Evolutionary conservation across 2,113 vertebrate species (phyloP).

Genomic region (Oophaga pumilio): DNA sequence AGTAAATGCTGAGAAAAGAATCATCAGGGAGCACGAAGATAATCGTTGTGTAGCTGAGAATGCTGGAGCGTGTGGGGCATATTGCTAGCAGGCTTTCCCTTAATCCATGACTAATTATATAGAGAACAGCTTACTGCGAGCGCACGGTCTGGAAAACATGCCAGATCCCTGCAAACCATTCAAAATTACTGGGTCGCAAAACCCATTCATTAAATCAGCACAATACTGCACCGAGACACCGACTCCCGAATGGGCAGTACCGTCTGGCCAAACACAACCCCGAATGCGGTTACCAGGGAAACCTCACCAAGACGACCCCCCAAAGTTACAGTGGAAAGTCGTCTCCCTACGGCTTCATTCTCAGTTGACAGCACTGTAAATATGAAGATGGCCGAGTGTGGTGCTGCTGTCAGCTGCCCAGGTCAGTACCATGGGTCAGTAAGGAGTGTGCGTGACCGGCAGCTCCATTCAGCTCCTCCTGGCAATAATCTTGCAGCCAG

Average conservation of each 20-base stretch:
- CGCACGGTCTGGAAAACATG: not conserved
- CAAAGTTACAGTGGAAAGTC: too few species aligned
- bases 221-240: not conserved
- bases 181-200: not conserved
- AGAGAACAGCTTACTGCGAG: slow-evolving; percentile 31
- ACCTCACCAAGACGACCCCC: too few species aligned
- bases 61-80: not conserved
- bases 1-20: not conserved
- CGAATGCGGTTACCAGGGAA: not conserved
- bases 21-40: not conserved
- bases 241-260: not conserved
- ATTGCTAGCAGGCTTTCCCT: slow-evolving; percentile 10
- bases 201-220: not conserved
- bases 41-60: not conserved
- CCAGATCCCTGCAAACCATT: slow-evolving; percentile 7
- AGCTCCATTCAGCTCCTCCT: too few species aligned
- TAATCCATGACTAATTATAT: slow-evolving; percentile 42
- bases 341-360: too few species aligned
- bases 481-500: too few species aligned
- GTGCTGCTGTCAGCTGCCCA: too few species aligned
- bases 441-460: too few species aligned
- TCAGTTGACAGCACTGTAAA: too few species aligned
- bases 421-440: too few species aligned
- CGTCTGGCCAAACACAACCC: not conserved
- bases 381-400: too few species aligned